Percentiles rank a stretch among this genome's conserved stretches.
phyloP scores from a whole-genome alignment of 2,888 invertebrate species.

The Drosophila meridiana region DNA sequence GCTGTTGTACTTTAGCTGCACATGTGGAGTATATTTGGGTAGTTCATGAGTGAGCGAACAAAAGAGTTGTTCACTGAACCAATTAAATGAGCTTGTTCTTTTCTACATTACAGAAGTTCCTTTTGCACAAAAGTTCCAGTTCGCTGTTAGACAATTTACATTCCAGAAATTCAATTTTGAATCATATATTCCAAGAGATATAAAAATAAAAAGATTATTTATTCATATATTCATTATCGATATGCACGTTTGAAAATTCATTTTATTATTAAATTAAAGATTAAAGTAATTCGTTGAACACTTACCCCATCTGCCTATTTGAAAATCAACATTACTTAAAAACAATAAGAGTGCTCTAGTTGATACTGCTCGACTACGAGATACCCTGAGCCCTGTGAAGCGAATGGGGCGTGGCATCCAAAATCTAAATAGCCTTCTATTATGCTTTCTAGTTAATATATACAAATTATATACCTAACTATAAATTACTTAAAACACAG shows the following conservation, averaged over 20 bases:
- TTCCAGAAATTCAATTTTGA: not conserved
- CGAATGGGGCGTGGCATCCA: too few species aligned
- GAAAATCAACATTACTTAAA: too few species aligned
- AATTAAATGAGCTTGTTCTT: conserved; percentile 30
- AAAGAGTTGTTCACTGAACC: conserved; percentile 39
- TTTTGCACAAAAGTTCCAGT: not conserved
- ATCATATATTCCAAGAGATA: not conserved
- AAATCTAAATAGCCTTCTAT: too few species aligned
- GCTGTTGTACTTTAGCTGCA: conserved; percentile 51
- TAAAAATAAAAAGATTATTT: not conserved
- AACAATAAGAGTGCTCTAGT: too few species aligned
- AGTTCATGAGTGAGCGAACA: conserved; percentile 35
- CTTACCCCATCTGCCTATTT: too few species aligned
- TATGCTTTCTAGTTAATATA: too few species aligned
- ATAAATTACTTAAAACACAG: too few species aligned
- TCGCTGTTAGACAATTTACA: not conserved
- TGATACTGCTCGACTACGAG: too few species aligned
- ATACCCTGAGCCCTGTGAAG: too few species aligned
- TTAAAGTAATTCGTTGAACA: not conserved
- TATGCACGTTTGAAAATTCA: not conserved
- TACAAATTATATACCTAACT: too few species aligned
- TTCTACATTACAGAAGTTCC: conserved; percentile 13
- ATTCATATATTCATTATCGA: not conserved
- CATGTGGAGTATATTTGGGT: conserved; percentile 57
- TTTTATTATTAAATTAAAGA: not conserved